phyloP scores from a whole-genome alignment of 2,888 invertebrate species.

The Unio pictorum region DNA sequence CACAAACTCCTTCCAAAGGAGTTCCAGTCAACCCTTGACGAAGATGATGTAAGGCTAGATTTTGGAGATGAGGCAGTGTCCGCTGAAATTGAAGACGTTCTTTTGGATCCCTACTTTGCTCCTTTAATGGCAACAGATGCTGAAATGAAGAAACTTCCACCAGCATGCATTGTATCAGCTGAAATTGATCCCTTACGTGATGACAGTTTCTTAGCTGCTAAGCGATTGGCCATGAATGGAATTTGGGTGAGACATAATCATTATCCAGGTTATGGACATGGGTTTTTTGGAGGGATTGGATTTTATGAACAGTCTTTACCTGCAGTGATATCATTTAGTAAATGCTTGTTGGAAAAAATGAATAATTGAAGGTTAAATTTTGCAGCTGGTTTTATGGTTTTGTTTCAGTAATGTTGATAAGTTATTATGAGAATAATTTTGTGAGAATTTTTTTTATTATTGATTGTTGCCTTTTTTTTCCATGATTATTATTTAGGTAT shows the following conservation, averaged over 20 bases:
- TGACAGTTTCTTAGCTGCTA: conserved; percentile 37
- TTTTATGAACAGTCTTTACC: conserved; percentile 8
- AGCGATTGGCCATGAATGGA: conserved; percentile 25
- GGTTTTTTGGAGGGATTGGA: conserved; percentile 23
- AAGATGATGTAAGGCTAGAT: not conserved
- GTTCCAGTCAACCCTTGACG: not conserved
- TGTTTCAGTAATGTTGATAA: no score
- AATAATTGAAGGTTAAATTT: no score
- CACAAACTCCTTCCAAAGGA: conserved; percentile 32
- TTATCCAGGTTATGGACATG: conserved; percentile 34
- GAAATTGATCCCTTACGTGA: conserved; percentile 42
- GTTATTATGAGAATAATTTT: no score
- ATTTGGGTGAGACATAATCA: conserved; percentile 26
- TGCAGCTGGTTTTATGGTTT: no score
- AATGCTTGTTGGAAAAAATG: no score
- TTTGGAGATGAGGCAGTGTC: conserved; percentile 5
- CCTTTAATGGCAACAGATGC: conserved; percentile 37
- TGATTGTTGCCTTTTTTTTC: no score
- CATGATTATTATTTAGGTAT: no score
- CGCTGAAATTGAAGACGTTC: conserved; percentile 14
- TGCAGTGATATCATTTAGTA: no score
- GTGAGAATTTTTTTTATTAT: no score
- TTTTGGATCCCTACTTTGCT: conserved; percentile 31
- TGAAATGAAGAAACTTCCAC: conserved; percentile 26
- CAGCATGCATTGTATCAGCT: conserved; percentile 33